phyloP scores from a whole-genome alignment of 2,888 invertebrate genomes.

The Tetanocera ferruginea region DNA sequence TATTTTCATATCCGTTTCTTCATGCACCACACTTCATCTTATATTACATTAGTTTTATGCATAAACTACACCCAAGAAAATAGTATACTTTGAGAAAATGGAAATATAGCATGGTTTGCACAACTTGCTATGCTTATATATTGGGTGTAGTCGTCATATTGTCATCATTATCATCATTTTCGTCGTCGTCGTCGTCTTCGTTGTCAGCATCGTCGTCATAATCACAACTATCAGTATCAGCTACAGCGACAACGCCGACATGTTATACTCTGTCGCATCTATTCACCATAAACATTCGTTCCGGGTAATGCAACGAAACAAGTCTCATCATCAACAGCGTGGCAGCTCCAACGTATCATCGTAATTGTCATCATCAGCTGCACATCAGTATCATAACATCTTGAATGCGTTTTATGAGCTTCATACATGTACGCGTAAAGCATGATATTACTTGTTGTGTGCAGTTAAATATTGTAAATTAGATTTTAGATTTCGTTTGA shows the following conservation, averaged over 20 bases:
- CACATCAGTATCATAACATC: constrained; percentile 16
- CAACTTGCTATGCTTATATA: background rate
- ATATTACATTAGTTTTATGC: no score
- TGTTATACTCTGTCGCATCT: constrained; percentile 43
- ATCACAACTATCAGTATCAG: constrained; percentile 48
- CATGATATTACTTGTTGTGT: no score
- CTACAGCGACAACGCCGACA: constrained; percentile 45
- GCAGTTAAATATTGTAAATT: no score
- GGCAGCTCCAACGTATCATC: constrained; percentile 24
- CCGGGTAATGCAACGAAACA: constrained; percentile 39
- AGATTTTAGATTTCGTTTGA: no score
- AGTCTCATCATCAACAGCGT: constrained; percentile 35
- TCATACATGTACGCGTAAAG: background rate
- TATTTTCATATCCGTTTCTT: background rate
- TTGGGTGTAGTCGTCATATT: constrained; percentile 9
- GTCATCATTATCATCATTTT: constrained; percentile 28
- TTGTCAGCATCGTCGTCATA: constrained; percentile 34
- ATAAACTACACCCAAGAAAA: no score
- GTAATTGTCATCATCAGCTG: constrained; percentile 34
- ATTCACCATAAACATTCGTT: constrained; percentile 27
- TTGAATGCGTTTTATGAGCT: background rate
- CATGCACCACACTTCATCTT: background rate
- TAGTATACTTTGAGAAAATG: no score
- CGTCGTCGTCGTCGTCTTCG: constrained; percentile 1
- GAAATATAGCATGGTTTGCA: no score